Conservation (phyloP, 1,140 invertebrate genomes). For the Nymphalis io region DNA sequence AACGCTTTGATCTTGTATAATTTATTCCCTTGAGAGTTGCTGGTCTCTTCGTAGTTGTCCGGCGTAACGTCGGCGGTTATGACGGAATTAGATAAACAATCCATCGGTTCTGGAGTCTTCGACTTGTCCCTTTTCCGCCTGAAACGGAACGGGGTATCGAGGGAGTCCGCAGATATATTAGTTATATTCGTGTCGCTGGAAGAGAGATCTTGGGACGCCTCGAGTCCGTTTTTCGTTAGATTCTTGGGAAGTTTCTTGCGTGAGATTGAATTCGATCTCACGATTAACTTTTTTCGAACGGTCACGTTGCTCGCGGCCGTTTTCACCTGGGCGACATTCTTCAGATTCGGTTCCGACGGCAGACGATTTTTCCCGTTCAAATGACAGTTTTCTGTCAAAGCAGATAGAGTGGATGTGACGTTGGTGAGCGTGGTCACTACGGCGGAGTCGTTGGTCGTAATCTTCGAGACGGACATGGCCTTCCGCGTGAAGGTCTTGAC, state of each 20-base stretch:
- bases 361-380: slow-evolving; percentile 71
- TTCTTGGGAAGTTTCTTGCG: slow-evolving; percentile 73
- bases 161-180: slow-evolving; percentile 74
- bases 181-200: slow-evolving; percentile 78
- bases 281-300: slow-evolving; percentile 69
- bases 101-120: slow-evolving; percentile 75
- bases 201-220: slow-evolving; percentile 69
- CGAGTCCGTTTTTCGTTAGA: slow-evolving; percentile 57
- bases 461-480: slow-evolving; percentile 55
- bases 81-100: slow-evolving; percentile 65
- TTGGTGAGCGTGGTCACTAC: slow-evolving; percentile 57
- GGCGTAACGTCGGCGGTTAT: slow-evolving; percentile 70
- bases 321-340: slow-evolving; percentile 58
- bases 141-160: slow-evolving; percentile 75
- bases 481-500: slow-evolving; percentile 69
- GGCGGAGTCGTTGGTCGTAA: slow-evolving; percentile 52
- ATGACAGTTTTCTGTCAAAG: slow-evolving; percentile 74
- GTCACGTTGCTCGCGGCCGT: slow-evolving; percentile 48
- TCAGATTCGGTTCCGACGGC: slow-evolving; percentile 70
- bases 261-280: slow-evolving; percentile 67
- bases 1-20: slow-evolving; percentile 78
- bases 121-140: slow-evolving; percentile 74
- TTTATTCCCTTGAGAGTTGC: slow-evolving; percentile 77
- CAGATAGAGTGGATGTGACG: slow-evolving; percentile 72
- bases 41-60: slow-evolving; percentile 70